Conservation (phyloP, 2,888 invertebrate genomes). For the Hydriomena furcata region DNA sequence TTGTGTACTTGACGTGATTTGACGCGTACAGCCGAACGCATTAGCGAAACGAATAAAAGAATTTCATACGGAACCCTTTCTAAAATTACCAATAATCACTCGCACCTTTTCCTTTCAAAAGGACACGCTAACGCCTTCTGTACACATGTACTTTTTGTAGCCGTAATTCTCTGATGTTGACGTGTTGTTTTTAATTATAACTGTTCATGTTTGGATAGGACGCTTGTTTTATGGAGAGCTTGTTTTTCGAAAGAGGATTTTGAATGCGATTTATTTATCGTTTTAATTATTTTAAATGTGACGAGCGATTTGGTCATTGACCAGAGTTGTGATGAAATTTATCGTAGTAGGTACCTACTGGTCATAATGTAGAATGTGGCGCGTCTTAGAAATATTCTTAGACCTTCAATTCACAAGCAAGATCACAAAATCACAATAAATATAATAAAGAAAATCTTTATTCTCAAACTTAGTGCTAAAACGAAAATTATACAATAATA, state of each 20-base stretch:
- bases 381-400: too few species aligned
- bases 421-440: too few species aligned
- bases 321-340: too few species aligned
- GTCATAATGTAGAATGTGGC: too few species aligned
- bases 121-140: slow-evolving; percentile 28
- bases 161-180: slow-evolving; percentile 15
- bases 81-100: background rate
- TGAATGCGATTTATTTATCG: slow-evolving; percentile 28
- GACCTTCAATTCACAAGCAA: too few species aligned
- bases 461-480: too few species aligned
- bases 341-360: too few species aligned
- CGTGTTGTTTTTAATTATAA: slow-evolving; percentile 39
- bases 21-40: too few species aligned
- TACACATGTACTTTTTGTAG: slow-evolving; percentile 26
- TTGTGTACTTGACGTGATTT: too few species aligned
- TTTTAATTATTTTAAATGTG: slow-evolving; percentile 25
- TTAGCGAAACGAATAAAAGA: background rate
- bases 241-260: slow-evolving; percentile 22
- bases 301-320: background rate
- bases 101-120: slow-evolving; percentile 17
- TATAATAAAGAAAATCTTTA: too few species aligned
- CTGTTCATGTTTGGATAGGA: slow-evolving; percentile 32
- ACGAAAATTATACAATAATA: too few species aligned
- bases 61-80: slow-evolving; percentile 10
- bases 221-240: slow-evolving; percentile 15